Base-by-base conservation (phyloP, 1,140 invertebrate genomes). In the Anoplolepis gracilipes region DNA sequence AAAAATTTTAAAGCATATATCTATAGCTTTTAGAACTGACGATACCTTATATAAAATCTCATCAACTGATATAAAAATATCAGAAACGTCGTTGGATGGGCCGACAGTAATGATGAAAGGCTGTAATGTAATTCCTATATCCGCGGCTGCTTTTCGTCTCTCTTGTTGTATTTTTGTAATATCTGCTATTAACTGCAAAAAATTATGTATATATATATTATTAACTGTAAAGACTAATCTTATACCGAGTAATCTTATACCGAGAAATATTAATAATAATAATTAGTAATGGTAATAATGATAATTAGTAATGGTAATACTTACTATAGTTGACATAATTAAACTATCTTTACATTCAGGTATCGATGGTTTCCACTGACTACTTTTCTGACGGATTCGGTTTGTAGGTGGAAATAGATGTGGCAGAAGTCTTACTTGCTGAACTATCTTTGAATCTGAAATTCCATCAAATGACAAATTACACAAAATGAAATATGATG, bases 351-450 rank as follows among this genome's bases (percentile, higher is more conserved):
- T 73, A 22, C 49, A 55, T 55, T 73, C 28, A 22, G 42, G 16
- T 55, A 72, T 72, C 10, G 46, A 72, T 33, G 69, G 69, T 53
- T 55, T 72, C 11, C 70, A 73, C 2, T 73, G 49, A 36, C n/a
- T 2, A 53, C 22, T 55, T 73, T 7, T 8, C 53, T 7, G 1
- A 13, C 30, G 46, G 0, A 39, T 22, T 33, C 70, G 46, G 10
- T 6, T 33, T 55, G 55, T 73, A n/a, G 70, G 49, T 73, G 28
- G 28, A n/a, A 73, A 2, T 33, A 72, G 7, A 1, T 73, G 30
- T 22, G 70, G 30, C 0, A 73, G 49, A n/a, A 73, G 46, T 55
- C 10, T 30, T 8, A 73, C 5, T 33, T 73, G 70, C 6, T 22
- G 3, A 73, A 73, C 28, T 22, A 73, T 22, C 55, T 33, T 73